Evolutionary conservation across 1,140 invertebrate species (phyloP), one percentile per base, ranked within the genome.

Genomic region (Anastatus disparis): DNA sequence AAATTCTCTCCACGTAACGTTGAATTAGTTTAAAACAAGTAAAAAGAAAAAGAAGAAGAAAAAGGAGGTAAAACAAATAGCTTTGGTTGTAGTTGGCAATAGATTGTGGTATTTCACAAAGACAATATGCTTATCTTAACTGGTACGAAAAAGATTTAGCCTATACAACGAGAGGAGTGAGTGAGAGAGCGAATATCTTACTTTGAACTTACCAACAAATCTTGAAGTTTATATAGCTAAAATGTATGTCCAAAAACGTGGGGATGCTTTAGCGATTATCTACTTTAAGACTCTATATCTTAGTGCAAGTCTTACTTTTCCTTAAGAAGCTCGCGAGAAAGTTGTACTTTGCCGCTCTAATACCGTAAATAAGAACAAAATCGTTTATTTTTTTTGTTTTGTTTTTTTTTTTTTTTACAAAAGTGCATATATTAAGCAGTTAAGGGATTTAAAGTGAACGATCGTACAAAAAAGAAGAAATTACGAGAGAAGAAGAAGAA

Each of bases 361-460:
- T 53, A 58, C 44, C 64, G 64, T 67, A 69, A 70, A 63, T 63
- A 63, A 46, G 38, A 1, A 38, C 48, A 9, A 62, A 35, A 70
- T 63, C 58, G 59, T 38, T 70, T n/a, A n/a, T n/a, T n/a, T n/a
- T n/a, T n/a, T n/a, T n/a, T n/a, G n/a, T n/a, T n/a, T n/a, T n/a
- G n/a, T n/a, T n/a, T n/a, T n/a, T n/a, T n/a, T n/a, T n/a, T n/a
- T n/a, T n/a, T 70, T 63, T 63, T 50, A 58, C 59, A 72, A 74
- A 74, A 72, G 66, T 66, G 73, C 56, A 68, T 68, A 68, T 46
- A 68, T 68, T 50, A n/a, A n/a, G n/a, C n/a, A 59, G n/a, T 6
- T 26, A 13, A 2, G 68, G 64, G 48, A 68, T 70, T 69, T 73
- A 73, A 70, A n/a, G n/a, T n/a, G 71, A 73, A 67, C 48, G 62